These are phyloP conservation scores for Fringilla coelebs DNA, from an alignment of 2,797 vertebrate genomes.

Conservation along the genomic window DNA sequence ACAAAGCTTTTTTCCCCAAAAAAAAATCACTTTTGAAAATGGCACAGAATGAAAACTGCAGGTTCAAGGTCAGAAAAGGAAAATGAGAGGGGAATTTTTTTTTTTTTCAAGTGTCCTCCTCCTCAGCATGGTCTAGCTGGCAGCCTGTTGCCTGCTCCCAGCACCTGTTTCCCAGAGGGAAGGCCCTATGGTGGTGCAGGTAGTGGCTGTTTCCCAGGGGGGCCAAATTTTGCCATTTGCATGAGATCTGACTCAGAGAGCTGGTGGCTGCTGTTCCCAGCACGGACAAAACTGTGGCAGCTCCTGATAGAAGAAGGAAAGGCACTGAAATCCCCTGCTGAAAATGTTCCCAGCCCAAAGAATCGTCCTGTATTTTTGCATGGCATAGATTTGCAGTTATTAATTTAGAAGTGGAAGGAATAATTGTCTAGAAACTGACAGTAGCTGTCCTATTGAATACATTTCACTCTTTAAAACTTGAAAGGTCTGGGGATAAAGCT, in stretches of 20 bases:
- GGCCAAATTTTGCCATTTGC: neutral
- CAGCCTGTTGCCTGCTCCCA: neutral
- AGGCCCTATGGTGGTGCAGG: fast-evolving
- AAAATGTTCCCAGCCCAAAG: neutral
- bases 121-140: neutral
- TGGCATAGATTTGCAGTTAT: neutral
- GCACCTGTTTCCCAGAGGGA: neutral
- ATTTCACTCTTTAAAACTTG: neutral
- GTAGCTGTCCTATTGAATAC: neutral
- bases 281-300: neutral
- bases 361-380: neutral
- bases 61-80: neutral
- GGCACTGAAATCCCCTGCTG: neutral
- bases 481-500: neutral
- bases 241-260: neutral
- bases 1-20: neutral
- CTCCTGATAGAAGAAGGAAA: neutral
- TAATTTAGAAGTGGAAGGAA: neutral
- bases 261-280: neutral
- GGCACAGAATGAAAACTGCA: neutral
- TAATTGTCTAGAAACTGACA: neutral
- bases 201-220: neutral
- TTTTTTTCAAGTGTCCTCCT: neutral
- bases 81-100: neutral
- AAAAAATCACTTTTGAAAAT: neutral